Conservation (phyloP, 2,797 vertebrate genomes). For the Sebastes melanostomus region DNA sequence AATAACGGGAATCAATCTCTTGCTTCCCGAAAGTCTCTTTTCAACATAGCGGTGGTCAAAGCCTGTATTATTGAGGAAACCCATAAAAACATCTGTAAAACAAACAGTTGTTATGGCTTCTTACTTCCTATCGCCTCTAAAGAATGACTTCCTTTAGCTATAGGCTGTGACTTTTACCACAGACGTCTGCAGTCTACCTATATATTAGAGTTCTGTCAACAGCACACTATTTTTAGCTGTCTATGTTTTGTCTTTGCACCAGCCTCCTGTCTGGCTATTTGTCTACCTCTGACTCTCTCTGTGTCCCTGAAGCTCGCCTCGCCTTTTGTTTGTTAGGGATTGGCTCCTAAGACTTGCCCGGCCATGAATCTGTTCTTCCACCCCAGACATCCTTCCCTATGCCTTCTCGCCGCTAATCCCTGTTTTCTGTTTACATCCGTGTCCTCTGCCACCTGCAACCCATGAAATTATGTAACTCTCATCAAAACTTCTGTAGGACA, state of each 20-base stretch:
- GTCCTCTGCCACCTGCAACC: constrained; percentile 33
- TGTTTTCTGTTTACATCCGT: constrained; percentile 33
- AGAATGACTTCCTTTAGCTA: constrained; percentile 34
- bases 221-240: constrained; percentile 56
- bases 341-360: constrained; percentile 17
- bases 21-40: not conserved
- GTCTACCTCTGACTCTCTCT: constrained; percentile 7
- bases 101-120: constrained; percentile 9
- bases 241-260: constrained; percentile 54
- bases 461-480: constrained; percentile 36
- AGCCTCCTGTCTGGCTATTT: constrained; percentile 42
- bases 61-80: constrained; percentile 40
- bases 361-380: constrained; percentile 40
- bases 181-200: constrained; percentile 11
- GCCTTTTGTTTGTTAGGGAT: constrained; percentile 48
- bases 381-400: constrained; percentile 44
- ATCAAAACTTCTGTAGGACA: not conserved
- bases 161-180: not conserved
- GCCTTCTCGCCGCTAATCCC: constrained; percentile 35
- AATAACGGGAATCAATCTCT: not conserved
- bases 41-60: not conserved
- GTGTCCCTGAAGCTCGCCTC: not conserved
- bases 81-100: constrained; percentile 28
- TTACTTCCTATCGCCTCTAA: constrained; percentile 3
- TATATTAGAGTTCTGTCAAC: constrained; percentile 40